These are phyloP conservation scores for Drosophila baimaii DNA, from an alignment of 1,140 invertebrate species.

Conservation along the genomic window DNA sequence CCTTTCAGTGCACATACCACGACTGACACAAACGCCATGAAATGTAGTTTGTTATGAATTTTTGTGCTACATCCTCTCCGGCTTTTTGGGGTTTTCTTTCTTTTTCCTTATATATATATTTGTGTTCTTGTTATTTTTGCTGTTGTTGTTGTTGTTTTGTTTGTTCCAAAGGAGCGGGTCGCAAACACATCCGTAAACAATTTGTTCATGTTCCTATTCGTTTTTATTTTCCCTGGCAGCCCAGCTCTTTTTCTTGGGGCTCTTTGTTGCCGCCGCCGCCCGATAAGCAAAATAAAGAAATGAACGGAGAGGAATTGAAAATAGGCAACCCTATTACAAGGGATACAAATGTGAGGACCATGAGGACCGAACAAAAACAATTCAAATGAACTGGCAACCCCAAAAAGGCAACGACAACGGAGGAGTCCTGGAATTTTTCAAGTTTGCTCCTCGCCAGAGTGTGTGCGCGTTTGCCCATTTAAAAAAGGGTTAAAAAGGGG, in stretches of 20 bases:
- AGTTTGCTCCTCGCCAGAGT: constrained; percentile 24
- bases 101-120: constrained; percentile 6
- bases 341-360: constrained; percentile 24
- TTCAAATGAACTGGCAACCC: constrained; percentile 55
- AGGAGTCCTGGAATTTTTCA: constrained; percentile 42
- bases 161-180: constrained; percentile 60
- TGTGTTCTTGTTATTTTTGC: constrained; percentile 14
- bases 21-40: constrained; percentile 54
- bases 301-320: constrained; percentile 68
- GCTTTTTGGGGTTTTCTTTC: constrained; percentile 48
- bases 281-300: constrained; percentile 81
- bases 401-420: constrained; percentile 20
- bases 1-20: constrained; percentile 5
- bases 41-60: constrained; percentile 82
- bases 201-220: constrained; percentile 78
- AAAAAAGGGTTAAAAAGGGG: constrained; percentile 55
- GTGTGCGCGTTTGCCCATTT: constrained; percentile 17
- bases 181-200: constrained; percentile 81
- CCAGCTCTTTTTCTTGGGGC: constrained; percentile 36
- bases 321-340: constrained; percentile 47
- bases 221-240: constrained; percentile 28
- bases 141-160: constrained; percentile 27
- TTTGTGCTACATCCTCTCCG: constrained; percentile 73
- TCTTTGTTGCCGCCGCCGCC: constrained; percentile 9
- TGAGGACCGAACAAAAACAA: constrained; percentile 46